Percentiles rank a stretch among this genome's conserved stretches.
Evolutionary conservation across 2,797 vertebrate genomes (phyloP).

Genomic region (Enteromius unitaeniatus): DNA sequence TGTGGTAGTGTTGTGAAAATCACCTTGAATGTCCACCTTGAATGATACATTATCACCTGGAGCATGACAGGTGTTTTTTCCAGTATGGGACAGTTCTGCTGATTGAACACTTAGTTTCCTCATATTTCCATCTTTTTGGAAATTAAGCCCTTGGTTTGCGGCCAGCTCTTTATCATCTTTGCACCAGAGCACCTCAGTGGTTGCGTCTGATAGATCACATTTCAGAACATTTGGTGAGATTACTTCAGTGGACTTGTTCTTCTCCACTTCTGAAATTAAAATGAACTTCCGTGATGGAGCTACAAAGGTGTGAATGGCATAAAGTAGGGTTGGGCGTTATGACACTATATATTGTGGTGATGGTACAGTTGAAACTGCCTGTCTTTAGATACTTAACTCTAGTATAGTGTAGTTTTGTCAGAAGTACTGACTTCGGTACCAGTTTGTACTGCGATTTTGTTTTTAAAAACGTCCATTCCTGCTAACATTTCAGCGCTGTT

Average conservation of each 20-base stretch:
- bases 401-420: neutral
- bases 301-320: conserved; percentile 64
- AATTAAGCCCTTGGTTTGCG: conserved; percentile 75
- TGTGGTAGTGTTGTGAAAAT: conserved; percentile 59
- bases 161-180: conserved; percentile 77
- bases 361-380: neutral
- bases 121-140: conserved; percentile 73
- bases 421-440: too few relatives aligned
- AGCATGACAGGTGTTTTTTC: conserved; percentile 78
- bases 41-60: conserved; percentile 74
- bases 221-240: conserved; percentile 77
- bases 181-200: conserved; percentile 76
- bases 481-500: too few relatives aligned
- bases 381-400: neutral
- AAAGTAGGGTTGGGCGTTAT: conserved; percentile 1
- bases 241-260: conserved; percentile 67
- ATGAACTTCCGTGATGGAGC: conserved; percentile 74
- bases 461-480: too few relatives aligned
- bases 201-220: conserved; percentile 77
- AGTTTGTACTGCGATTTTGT: too few relatives aligned
- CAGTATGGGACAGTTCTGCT: conserved; percentile 77
- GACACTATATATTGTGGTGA: neutral
- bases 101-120: conserved; percentile 77
- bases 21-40: conserved; percentile 80
- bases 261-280: conserved; percentile 73